phyloP scores from a whole-genome alignment of 23 tunicate species.

The Ascidia mentula region DNA sequence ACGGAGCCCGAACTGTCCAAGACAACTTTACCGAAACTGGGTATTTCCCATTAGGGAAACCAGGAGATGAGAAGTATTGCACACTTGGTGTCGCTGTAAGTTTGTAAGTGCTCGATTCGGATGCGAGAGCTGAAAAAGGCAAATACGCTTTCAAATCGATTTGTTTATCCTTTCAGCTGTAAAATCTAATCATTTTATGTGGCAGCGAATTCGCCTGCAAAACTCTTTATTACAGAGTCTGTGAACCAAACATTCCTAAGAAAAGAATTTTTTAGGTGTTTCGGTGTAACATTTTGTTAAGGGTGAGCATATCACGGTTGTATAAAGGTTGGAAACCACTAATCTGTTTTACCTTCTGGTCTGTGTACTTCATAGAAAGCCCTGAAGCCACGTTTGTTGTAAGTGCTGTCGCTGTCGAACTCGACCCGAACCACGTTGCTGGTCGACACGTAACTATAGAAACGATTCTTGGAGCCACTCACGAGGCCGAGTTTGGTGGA shows the following conservation, averaged over 20 bases:
- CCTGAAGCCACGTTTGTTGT: constrained; percentile 1
- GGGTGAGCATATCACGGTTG: too few species aligned
- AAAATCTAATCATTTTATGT: too few species aligned
- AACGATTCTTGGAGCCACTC: neutral
- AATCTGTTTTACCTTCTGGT: constrained; percentile 7
- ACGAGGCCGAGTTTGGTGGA: constrained; percentile 1
- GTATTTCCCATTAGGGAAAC: neutral
- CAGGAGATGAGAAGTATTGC: neutral
- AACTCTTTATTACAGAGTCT: too few species aligned
- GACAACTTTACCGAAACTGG: neutral
- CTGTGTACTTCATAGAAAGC: neutral
- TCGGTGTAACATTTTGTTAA: too few species aligned
- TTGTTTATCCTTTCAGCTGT: too few species aligned
- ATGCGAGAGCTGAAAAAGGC: neutral
- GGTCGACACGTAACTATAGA: neutral
- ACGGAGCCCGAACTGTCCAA: neutral
- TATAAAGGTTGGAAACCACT: neutral
- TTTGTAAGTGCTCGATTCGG: neutral
- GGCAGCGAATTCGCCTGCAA: too few species aligned
- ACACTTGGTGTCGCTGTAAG: neutral
- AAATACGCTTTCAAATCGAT: too few species aligned
- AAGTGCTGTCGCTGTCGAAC: neutral
- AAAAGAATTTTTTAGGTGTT: too few species aligned
- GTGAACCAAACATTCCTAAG: too few species aligned
- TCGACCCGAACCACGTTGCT: constrained; percentile 11